Evolutionary conservation across 2,113 vertebrate species (phyloP), one percentile per base, ranked within the genome.

Genomic region (Hyaena hyaena): DNA sequence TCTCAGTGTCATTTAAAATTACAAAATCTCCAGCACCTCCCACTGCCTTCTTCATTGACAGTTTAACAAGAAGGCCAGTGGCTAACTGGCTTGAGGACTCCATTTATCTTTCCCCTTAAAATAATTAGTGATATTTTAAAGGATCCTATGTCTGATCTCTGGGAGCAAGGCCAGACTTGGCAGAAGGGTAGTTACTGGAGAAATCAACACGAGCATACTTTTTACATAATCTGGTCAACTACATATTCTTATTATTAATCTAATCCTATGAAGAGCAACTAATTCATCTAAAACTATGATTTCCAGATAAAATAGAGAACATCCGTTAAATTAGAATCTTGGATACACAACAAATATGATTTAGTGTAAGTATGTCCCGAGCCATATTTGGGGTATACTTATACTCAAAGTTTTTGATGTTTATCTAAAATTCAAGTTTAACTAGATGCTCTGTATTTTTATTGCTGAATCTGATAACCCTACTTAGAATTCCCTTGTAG

Each of bases 111-210:
- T 1, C 5, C 65, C 19, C 43, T 74, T 94, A 63, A 96, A 92
- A 66, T 86, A 90, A 31, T 89, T 63, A 92, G 39, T 84, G 69
- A 86, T 96, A 88, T 80, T 79, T 94, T 95, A 94, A 5, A 43
- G 43, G 95, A 16, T 14, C 21, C 39, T 77, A 9, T 79, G 33
- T 17, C 68, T 90, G 21, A 83, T 84, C n/a, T 90, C 43, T 88
- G 23, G 74, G 23, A 96, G 28, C 15, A 69, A 93, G 5, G 61
- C 24, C 88, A 97, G 86, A 35, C 21, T 66, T 91, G 48, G 23
- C 33, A 93, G 63, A 88, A 31, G 21, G 35, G 6, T 35, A 61
- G n/a, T 69, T 96, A 89, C 33, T 66, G 8, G n/a, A 65, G 35
- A 92, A 84, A 91, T 89, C 61, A 93, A 88, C 26, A n/a, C 50